phyloP scores from a whole-genome alignment of 2,888 invertebrate species.

The Pollenia griseotomentosa region DNA sequence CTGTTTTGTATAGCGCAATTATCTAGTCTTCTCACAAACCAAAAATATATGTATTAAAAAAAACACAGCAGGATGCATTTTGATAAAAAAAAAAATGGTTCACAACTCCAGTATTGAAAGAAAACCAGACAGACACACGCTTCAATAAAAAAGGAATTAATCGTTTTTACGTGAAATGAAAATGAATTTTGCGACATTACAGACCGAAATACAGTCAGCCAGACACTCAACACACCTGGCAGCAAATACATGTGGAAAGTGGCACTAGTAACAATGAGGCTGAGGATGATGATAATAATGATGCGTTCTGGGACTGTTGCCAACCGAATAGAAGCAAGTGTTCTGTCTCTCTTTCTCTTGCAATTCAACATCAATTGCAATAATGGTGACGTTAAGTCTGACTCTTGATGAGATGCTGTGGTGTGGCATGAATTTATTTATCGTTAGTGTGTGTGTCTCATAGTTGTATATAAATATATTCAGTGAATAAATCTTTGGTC shows the following conservation, averaged over 20 bases:
- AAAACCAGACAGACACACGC: conserved; percentile 12
- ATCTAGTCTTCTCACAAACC: conserved; percentile 8
- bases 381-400: conserved; percentile 43
- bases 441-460: background rate
- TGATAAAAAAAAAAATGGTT: conserved; percentile 24
- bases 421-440: conserved; percentile 1
- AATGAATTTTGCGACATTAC: conserved; percentile 42
- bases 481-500: conserved; percentile 45
- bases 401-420: conserved; percentile 52
- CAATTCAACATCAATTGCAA: conserved; percentile 11
- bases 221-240: conserved; percentile 38
- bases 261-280: conserved; percentile 8
- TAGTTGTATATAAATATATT: conserved; percentile 31
- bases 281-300: conserved; percentile 3
- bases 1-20: conserved; percentile 1
- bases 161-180: conserved; percentile 46
- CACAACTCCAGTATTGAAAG: background rate
- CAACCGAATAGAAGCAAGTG: background rate
- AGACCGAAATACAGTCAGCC: background rate
- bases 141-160: conserved; percentile 52
- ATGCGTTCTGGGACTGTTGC: conserved; percentile 8
- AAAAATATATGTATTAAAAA: background rate
- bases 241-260: conserved; percentile 37
- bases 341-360: background rate
- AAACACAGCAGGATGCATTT: conserved; percentile 13